Evolutionary conservation across 2,888 invertebrate genomes (phyloP).

Genomic region (Merodon equestris): DNA sequence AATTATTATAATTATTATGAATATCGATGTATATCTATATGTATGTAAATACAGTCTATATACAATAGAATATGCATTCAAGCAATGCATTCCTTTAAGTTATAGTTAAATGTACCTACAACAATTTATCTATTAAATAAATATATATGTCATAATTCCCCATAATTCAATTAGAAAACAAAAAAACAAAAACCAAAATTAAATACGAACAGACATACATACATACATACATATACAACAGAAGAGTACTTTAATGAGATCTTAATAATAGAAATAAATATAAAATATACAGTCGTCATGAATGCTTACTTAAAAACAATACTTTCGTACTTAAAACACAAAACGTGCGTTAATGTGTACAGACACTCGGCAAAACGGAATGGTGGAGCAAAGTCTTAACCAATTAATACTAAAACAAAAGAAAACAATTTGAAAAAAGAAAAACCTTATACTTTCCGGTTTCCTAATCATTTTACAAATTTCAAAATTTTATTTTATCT

Average conservation of each 20-base stretch:
- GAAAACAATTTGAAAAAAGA: constrained; percentile 12
- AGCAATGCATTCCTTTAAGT: constrained; percentile 35
- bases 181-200: constrained; percentile 30
- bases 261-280: constrained; percentile 26
- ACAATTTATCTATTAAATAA: constrained; percentile 62
- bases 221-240: constrained; percentile 26
- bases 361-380: constrained; percentile 20
- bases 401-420: constrained; percentile 4
- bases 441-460: no score
- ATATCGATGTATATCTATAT: constrained; percentile 64
- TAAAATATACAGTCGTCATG: constrained; percentile 17
- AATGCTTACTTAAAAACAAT: constrained; percentile 34
- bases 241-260: constrained; percentile 49
- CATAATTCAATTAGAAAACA: constrained; percentile 54
- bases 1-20: constrained; percentile 52
- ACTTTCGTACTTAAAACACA: no score
- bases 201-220: constrained; percentile 21
- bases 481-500: constrained; percentile 42
- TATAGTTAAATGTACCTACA: constrained; percentile 64
- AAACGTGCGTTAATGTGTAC: no score
- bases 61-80: constrained; percentile 42
- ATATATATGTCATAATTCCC: constrained; percentile 66
- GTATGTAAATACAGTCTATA: constrained; percentile 65
- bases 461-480: constrained; percentile 9
- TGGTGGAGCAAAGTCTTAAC: constrained; percentile 22